Percentiles rank a stretch among this genome's conserved stretches.
phyloP scores from a whole-genome alignment of 2,888 invertebrate species.

The Phasia obesa region DNA sequence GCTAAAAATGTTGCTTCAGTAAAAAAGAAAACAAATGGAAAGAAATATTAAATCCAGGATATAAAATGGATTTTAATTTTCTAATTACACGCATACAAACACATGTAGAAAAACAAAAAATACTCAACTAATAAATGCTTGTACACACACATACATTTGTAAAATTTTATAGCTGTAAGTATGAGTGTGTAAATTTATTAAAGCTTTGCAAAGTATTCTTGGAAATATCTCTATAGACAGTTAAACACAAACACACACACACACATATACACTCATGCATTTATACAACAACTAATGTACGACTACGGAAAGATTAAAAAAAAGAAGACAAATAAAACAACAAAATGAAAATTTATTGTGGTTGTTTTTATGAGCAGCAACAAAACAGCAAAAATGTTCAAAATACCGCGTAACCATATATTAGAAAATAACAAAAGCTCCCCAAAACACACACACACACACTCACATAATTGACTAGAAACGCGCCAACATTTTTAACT shows the following conservation, averaged over 20 bases:
- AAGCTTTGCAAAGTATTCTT: constrained; percentile 23
- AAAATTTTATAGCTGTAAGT: background rate
- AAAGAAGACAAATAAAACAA: constrained; percentile 39
- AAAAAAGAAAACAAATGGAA: constrained; percentile 36
- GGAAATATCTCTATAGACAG: constrained; percentile 44
- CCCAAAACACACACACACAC: constrained; percentile 1
- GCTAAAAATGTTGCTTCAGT: constrained; percentile 2
- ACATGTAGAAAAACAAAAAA: constrained; percentile 1
- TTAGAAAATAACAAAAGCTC: constrained; percentile 63
- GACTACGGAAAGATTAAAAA: constrained; percentile 6
- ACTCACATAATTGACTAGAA: constrained; percentile 6
- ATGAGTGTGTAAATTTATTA: constrained; percentile 24
- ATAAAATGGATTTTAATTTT: constrained; percentile 70
- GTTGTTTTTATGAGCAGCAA: constrained; percentile 66
- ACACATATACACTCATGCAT: no score
- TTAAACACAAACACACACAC: constrained; percentile 23
- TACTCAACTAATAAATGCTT: constrained; percentile 44
- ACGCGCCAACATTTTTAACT: background rate
- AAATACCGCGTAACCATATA: constrained; percentile 68
- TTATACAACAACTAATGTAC: constrained; percentile 9
- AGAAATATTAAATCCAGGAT: constrained; percentile 61
- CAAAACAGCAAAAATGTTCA: constrained; percentile 39
- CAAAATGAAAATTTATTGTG: constrained; percentile 70
- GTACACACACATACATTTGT: constrained; percentile 8
- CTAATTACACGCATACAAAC: constrained; percentile 67